A percentile compares a stretch with the other conserved stretches of the same genome.
Evolutionary conservation across 2,113 vertebrate genomes (phyloP).

Genomic region (Eptesicus fuscus): DNA sequence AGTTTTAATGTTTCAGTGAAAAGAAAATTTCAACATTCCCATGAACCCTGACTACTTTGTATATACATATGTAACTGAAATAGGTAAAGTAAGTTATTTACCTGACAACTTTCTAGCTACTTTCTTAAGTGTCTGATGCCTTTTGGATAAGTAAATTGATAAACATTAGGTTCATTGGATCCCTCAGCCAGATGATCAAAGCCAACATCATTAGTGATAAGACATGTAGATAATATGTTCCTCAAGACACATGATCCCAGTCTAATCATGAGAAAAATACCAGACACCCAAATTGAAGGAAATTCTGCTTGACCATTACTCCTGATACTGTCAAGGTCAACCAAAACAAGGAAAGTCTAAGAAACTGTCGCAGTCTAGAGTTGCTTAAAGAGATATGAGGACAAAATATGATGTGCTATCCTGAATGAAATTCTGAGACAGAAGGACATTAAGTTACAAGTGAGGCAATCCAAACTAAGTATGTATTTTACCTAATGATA

Average conservation of each 20-base stretch:
- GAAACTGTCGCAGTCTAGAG: neutral
- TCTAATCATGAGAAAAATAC: neutral
- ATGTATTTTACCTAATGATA: neutral
- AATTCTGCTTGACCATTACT: neutral
- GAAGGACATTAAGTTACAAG: neutral
- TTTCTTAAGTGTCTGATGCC: neutral
- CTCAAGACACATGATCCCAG: neutral
- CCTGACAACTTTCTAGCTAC: neutral
- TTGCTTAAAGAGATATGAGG: neutral
- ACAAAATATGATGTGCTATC: neutral
- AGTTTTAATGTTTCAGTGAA: slow-evolving; percentile 1
- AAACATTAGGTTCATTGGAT: neutral
- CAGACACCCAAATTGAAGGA: neutral
- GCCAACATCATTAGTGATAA: neutral
- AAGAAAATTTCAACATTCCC: neutral
- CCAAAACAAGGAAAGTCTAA: neutral
- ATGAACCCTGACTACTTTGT: neutral
- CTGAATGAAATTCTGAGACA: neutral
- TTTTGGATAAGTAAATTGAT: neutral
- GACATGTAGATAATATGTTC: neutral
- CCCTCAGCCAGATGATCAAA: neutral
- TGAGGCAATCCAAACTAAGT: neutral
- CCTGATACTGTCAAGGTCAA: neutral
- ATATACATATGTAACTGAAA: neutral
- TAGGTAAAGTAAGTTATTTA: neutral